These are phyloP conservation scores for Gnathonemus longibarbis DNA, from an alignment of 2,113 vertebrate genomes.

Conservation along the genomic window DNA sequence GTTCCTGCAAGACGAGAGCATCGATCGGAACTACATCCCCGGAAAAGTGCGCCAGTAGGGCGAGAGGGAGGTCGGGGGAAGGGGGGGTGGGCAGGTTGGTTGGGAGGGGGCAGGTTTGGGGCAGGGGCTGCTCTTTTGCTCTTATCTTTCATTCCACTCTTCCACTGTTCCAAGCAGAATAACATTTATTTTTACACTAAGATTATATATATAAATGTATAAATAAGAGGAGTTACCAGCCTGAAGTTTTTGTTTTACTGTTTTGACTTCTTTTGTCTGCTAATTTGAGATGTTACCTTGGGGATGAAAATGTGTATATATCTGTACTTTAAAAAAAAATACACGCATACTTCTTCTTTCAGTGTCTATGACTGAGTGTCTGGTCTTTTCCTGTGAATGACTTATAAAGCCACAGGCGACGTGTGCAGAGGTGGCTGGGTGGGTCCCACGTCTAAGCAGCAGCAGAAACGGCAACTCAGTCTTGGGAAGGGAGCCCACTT, in stretches of 20 bases:
- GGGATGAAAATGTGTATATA: slow-evolving; percentile 11
- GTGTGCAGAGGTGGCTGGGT: slow-evolving; percentile 25
- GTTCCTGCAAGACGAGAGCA: slow-evolving; percentile 96
- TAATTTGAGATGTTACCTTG: slow-evolving; percentile 13
- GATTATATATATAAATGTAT: slow-evolving; percentile 52
- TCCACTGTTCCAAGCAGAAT: slow-evolving; percentile 68
- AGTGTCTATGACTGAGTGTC: slow-evolving; percentile 34
- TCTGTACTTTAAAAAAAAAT: slow-evolving; percentile 14
- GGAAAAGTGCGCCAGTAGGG: slow-evolving; percentile 96
- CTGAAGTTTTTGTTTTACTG: slow-evolving; percentile 48
- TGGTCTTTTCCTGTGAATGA: slow-evolving; percentile 34
- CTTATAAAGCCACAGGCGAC: neutral
- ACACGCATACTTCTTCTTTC: slow-evolving; percentile 4
- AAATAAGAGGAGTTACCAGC: slow-evolving; percentile 23
- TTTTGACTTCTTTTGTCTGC: slow-evolving; percentile 22
- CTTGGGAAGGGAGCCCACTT: slow-evolving; percentile 38
- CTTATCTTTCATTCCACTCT: slow-evolving; percentile 54
- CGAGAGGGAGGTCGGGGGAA: slow-evolving; percentile 40
- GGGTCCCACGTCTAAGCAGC: neutral
- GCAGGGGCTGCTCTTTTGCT: neutral
- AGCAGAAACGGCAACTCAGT: neutral
- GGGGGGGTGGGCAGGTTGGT: slow-evolving; percentile 29
- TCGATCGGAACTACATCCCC: slow-evolving; percentile 97
- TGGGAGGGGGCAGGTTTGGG: slow-evolving; percentile 20
- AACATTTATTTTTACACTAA: slow-evolving; percentile 83